Evolutionary conservation across 1,140 invertebrate genomes (phyloP).

Genomic region (Megalonaias nervosa): DNA sequence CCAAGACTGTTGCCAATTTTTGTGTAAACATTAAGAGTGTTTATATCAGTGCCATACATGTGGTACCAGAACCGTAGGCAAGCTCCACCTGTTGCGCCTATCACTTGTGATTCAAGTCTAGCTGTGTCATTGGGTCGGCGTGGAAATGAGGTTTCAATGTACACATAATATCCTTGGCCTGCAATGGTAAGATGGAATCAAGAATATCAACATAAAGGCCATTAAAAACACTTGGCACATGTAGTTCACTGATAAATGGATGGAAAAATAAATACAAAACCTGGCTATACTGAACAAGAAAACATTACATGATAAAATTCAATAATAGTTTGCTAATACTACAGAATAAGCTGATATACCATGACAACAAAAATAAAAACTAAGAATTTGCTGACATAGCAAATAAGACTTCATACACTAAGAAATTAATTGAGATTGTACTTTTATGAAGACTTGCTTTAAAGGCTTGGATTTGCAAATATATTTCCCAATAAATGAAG

Average conservation of each 20-base stretch:
- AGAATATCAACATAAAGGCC: neutral
- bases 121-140: conserved; percentile 80
- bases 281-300: no score
- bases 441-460: no score
- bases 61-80: conserved; percentile 80
- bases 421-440: no score
- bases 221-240: neutral
- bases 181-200: conserved; percentile 3
- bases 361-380: no score
- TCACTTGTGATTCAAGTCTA: conserved; percentile 73
- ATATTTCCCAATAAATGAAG: no score
- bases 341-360: no score
- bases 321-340: no score
- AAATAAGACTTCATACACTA: no score
- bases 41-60: conserved; percentile 57
- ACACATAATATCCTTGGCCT: conserved; percentile 55
- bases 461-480: no score
- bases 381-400: no score
- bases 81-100: conserved; percentile 24
- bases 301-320: no score
- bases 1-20: conserved; percentile 42
- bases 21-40: conserved; percentile 57
- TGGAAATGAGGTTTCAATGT: conserved; percentile 74
- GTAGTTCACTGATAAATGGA: neutral
- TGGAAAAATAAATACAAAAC: neutral